phyloP scores from a whole-genome alignment of 1,140 invertebrate species.

The Drosophila parabipectinata region DNA sequence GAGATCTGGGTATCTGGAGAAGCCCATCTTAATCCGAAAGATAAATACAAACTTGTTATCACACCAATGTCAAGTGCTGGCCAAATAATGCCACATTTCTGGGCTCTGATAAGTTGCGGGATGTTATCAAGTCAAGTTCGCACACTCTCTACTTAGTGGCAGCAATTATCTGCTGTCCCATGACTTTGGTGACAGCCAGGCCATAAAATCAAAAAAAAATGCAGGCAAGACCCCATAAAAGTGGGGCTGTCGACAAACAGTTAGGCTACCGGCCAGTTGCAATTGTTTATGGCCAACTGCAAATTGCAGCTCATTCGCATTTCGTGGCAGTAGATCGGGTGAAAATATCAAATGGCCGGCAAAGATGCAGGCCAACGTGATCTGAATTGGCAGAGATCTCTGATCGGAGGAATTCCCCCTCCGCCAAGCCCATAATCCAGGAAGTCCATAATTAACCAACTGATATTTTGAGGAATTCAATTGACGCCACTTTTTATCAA shows the following conservation, averaged over 20 bases:
- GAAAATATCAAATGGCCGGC: conserved; percentile 31
- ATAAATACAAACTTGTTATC: conserved; percentile 48
- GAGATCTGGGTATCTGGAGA: conserved; percentile 14
- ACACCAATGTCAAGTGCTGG: conserved; percentile 19
- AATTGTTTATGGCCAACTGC: conserved; percentile 3
- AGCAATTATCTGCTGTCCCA: conserved; percentile 59
- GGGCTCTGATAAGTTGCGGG: conserved; percentile 44
- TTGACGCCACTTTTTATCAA: conserved; percentile 25
- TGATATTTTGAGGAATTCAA: conserved; percentile 12
- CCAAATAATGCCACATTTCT: conserved; percentile 6
- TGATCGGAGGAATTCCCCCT: neutral
- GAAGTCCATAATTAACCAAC: conserved; percentile 26
- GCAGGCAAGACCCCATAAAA: neutral
- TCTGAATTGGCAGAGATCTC: conserved; percentile 4
- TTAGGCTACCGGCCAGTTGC: conserved; percentile 15
- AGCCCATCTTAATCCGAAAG: conserved; percentile 36
- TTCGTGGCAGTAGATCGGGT: conserved; percentile 1
- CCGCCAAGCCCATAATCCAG: neutral
- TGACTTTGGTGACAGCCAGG: conserved; percentile 3
- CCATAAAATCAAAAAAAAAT: conserved; percentile 2
- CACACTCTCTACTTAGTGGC: conserved; percentile 64
- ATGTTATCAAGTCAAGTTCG: conserved; percentile 43
- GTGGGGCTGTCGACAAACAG: neutral
- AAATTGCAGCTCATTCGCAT: conserved; percentile 16
- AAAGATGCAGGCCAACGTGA: conserved; percentile 20